Evolutionary conservation across 2,888 invertebrate species (phyloP).

Genomic region (Tholera decimalis): DNA sequence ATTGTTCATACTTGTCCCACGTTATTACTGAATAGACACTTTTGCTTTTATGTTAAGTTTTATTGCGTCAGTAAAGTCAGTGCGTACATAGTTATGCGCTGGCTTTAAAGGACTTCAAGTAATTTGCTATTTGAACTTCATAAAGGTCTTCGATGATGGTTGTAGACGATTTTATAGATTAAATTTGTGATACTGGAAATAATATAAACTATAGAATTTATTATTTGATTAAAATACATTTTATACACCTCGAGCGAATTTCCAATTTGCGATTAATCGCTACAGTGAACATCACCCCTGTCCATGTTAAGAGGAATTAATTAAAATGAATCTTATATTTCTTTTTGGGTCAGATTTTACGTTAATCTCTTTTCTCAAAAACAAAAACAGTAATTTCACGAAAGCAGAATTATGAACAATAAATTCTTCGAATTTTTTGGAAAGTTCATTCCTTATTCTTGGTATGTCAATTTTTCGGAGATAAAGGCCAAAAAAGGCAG

Average conservation of each 20-base stretch:
- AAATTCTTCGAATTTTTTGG: constrained; percentile 35
- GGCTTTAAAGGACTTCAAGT: constrained; percentile 23
- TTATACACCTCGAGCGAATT: background rate
- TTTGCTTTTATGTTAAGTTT: constrained; percentile 54
- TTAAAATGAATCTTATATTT: constrained; percentile 19
- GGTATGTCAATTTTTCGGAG: constrained; percentile 22
- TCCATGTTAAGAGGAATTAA: constrained; percentile 11
- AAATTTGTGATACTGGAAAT: background rate
- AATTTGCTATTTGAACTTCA: constrained; percentile 5
- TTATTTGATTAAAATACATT: constrained; percentile 7
- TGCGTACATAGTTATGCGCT: constrained; percentile 20
- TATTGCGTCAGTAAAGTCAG: constrained; percentile 53
- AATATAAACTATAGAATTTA: background rate
- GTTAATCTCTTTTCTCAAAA: constrained; percentile 24
- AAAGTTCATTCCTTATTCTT: constrained; percentile 43
- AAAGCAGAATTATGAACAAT: constrained; percentile 38
- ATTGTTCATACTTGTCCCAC: constrained; percentile 49
- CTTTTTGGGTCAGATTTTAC: constrained; percentile 20
- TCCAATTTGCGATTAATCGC: constrained; percentile 13
- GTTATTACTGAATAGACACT: constrained; percentile 56
- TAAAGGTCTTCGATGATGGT: constrained; percentile 6
- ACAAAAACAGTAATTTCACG: constrained; percentile 33
- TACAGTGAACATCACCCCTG: constrained; percentile 18
- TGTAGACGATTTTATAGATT: background rate
- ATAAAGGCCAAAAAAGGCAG: constrained; percentile 31